Evolutionary conservation across 2,113 vertebrate species (phyloP).

Genomic region (Hippopotamus amphibius): DNA sequence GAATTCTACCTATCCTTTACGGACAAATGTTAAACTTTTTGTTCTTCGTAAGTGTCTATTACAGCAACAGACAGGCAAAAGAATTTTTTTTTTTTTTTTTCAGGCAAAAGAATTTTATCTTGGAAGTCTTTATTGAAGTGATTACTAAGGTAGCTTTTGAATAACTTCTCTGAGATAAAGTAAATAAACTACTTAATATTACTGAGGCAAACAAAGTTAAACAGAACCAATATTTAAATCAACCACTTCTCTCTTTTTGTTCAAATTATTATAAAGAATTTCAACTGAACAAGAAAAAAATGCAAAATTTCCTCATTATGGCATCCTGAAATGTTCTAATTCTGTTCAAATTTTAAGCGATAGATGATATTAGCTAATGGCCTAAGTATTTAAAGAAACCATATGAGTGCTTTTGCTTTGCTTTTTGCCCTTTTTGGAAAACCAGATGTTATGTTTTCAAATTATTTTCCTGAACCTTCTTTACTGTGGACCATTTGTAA

Average conservation of each 20-base stretch:
- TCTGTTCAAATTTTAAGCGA: not conserved
- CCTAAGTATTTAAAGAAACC: not conserved
- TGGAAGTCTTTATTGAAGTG: not conserved
- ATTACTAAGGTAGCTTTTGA: not conserved
- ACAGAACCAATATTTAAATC: not conserved
- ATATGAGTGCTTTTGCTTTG: not conserved
- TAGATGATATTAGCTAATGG: not conserved
- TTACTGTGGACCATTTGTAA: not conserved
- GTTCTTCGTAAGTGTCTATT: not conserved
- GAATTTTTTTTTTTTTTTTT: not conserved
- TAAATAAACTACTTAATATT: not conserved
- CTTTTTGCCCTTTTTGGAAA: not conserved
- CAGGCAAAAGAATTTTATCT: not conserved
- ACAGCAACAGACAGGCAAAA: not conserved
- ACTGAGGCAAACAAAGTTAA: not conserved
- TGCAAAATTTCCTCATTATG: not conserved
- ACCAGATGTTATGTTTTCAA: not conserved
- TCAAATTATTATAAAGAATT: not conserved
- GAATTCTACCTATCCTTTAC: not conserved
- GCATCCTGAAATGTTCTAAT: not conserved
- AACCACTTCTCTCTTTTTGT: not conserved
- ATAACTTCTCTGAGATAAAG: not conserved
- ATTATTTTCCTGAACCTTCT: not conserved
- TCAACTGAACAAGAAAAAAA: not conserved
- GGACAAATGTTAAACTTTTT: not conserved